phyloP scores from a whole-genome alignment of 2,797 vertebrate species.

The Pempheris klunzingeri region DNA sequence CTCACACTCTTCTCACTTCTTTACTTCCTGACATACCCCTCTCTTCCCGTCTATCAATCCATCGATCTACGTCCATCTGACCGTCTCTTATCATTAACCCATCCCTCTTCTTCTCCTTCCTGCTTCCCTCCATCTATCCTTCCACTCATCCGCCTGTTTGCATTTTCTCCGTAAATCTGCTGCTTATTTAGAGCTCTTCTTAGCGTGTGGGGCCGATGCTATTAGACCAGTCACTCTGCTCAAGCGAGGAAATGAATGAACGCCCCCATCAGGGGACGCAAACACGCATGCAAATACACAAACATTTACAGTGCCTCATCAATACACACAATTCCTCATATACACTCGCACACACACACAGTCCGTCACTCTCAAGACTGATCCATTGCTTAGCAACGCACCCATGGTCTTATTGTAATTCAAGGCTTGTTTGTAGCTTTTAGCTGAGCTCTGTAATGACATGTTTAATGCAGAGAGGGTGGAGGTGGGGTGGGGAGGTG shows the following conservation, averaged over 20 bases:
- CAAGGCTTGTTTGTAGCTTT: constrained; percentile 91
- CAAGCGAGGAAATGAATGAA: constrained; percentile 55
- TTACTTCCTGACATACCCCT: constrained; percentile 52
- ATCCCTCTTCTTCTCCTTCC: constrained; percentile 20
- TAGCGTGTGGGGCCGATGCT: constrained; percentile 32
- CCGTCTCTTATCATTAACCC: constrained; percentile 40
- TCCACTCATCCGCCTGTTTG: constrained; percentile 31
- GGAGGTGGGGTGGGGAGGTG: constrained; percentile 58
- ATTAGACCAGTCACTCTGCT: constrained; percentile 68
- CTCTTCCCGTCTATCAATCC: constrained; percentile 48
- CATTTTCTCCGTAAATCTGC: constrained; percentile 45
- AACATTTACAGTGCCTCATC: constrained; percentile 40
- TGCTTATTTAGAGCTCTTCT: constrained; percentile 60
- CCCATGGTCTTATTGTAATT: constrained; percentile 89
- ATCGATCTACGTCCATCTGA: constrained; percentile 43
- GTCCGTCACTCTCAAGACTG: constrained; percentile 79
- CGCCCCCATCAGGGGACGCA: constrained; percentile 32
- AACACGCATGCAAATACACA: constrained; percentile 39
- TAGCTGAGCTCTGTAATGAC: constrained; percentile 90
- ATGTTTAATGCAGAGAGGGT: constrained; percentile 87
- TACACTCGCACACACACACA: constrained; percentile 16
- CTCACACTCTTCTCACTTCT: constrained; percentile 41
- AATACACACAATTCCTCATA: constrained; percentile 38
- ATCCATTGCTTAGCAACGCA: constrained; percentile 90
- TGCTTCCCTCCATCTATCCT: constrained; percentile 25